Evolutionary conservation across 2,888 invertebrate species (phyloP), one percentile per base, ranked within the genome.

Genomic region (Plebejus argus): DNA sequence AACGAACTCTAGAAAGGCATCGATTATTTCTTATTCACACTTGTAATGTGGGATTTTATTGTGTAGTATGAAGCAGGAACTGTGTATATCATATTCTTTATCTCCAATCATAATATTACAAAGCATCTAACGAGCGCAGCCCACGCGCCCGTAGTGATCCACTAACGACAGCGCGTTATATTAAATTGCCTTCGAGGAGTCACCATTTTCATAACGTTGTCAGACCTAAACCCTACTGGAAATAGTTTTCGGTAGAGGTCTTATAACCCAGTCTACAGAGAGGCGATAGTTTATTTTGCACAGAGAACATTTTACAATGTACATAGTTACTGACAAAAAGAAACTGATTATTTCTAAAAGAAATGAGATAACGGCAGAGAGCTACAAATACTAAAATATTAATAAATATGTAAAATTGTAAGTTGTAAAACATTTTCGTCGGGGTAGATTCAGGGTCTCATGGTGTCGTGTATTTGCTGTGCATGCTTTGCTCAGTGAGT

Each of bases 81-180:
- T 10, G 12, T 45, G 0, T 45, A 0, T 61, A 61, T 61, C 10
- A 23, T 61, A 12, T 61, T 61, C 23, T 61, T 23, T 23, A 20
- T 61, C 23, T 77, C 33, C 6, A 75, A 7, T 53, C 33, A 53
- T 53, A 28, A 53, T 53, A 28, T 58, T 75, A 53, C 53, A 53
- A 53, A 23, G 61, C 20, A 61, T 20, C 7, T 61, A 61, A 61
- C 61, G 61, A 61, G 61, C 61, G 58, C 20, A 10, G 61, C 61
- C 61, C 61, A 61, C 61, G 61, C 61, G 23, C 23, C 8, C 12
- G 61, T 61, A 61, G 23, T 4, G 61, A 61, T 23, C n/a, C 61
- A 10, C 10, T 61, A 61, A 61, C 61, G 61, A 61, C 53, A 53
- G 53, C 61, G 61, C 61, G 61, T 61, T 23, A 23, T 61, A 61